A percentile compares a stretch with the other conserved stretches of the same genome.
These are phyloP conservation scores for Riptortus pedestris DNA, from an alignment of 1,140 invertebrate species.

Conservation along the genomic window DNA sequence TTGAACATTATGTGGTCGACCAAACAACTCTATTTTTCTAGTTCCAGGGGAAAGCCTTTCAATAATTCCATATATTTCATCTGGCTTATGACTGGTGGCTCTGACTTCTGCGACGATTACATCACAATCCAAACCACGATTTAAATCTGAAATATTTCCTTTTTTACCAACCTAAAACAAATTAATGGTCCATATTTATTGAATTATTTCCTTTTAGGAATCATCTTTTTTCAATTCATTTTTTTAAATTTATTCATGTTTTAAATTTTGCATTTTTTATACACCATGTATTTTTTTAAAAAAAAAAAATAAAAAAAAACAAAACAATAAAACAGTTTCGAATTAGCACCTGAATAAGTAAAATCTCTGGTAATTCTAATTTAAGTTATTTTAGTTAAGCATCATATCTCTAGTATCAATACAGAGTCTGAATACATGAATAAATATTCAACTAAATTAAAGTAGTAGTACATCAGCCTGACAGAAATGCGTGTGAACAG, in stretches of 20 bases:
- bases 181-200: neutral
- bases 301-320: too few species aligned
- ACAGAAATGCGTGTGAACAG: too few species aligned
- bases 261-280: neutral
- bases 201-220: neutral
- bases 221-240: neutral
- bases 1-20: slow-evolving; percentile 92
- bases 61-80: slow-evolving; percentile 94
- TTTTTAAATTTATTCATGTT: slow-evolving; percentile 1
- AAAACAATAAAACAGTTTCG: too few species aligned
- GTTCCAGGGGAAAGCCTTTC: slow-evolving; percentile 81
- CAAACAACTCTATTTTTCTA: slow-evolving; percentile 94
- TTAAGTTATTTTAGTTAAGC: too few species aligned
- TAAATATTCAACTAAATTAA: too few species aligned
- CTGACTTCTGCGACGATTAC: slow-evolving; percentile 96
- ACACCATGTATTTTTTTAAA: too few species aligned
- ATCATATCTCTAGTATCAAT: too few species aligned
- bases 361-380: too few species aligned
- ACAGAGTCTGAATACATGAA: too few species aligned
- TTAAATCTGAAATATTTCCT: slow-evolving; percentile 81
- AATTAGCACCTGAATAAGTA: too few species aligned
- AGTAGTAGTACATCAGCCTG: too few species aligned
- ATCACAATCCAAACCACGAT: slow-evolving; percentile 90
- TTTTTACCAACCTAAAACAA: slow-evolving; percentile 70
- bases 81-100: slow-evolving; percentile 94